Base-by-base conservation (phyloP, 2,888 invertebrate species). In the Halictus ligatus region DNA sequence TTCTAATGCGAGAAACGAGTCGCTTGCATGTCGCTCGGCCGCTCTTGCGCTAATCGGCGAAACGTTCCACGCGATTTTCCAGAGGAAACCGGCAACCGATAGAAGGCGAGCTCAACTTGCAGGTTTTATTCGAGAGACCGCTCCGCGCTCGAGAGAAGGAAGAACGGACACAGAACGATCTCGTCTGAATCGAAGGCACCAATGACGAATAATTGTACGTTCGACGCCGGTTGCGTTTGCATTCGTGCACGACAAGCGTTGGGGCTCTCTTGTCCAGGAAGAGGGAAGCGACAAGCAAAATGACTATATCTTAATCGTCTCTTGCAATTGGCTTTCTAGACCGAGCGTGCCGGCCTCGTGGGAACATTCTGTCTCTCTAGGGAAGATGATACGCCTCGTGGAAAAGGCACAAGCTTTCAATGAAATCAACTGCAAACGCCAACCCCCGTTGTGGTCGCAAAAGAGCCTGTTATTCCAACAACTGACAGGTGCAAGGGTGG, bases 271-370 rank as follows among this genome's bases (percentile, higher is more conserved):
- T 54, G 83, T 80, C 89, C 84, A 81, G 87, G 79, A 84, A 87
- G 83, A 80, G 83, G 80, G 81, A 89, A 86, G 67, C 85, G 80
- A 91, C 81, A 75, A 91, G 80, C 85, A 89, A 91, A 83, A 85
- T 75, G 76, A 89, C 85, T 84, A 60, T 86, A 84, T 89, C 90
- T 88, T 88, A 90, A 90, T 90, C 85, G 83, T 89, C 89, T 82
- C 83, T 88, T 81, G 86, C 89, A 89, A 82, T 88, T 88, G 90
- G 79, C 85, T 91, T 91, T 91, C 90, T 88, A 89, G 90, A 89
- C 75, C 89, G 86, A 85, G 87, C 79, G 85, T 86, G 81, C 81
- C 80, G 75, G 29, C 69, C 50, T 84, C 91, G 90, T 91, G 91
- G 87, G 91, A 91, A 91, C 81, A 21, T 35, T 35, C 35, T 35